Conservation (phyloP, 2,113 vertebrate species). For the human (Homo sapiens) region GRCh38 chr1:87367001-87367500, state of each 20-base stretch:
- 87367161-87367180: conserved; percentile 46
- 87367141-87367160: background rate
- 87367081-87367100: background rate
- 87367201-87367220: background rate
- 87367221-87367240: background rate
- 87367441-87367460: background rate
- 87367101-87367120: background rate
- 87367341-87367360: background rate
- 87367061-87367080: too few relatives aligned
- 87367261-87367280: background rate
- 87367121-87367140: conserved; percentile 25
- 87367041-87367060: too few relatives aligned
- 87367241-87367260: background rate
- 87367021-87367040: too few relatives aligned
- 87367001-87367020: too few relatives aligned
- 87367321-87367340: background rate
- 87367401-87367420: conserved; percentile 2
- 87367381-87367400: background rate
- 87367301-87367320: background rate
- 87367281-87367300: background rate
- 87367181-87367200: conserved; percentile 33
- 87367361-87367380: background rate
- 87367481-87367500: background rate
- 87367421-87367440: background rate
- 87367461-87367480: background rate